Conservation (phyloP, 2,113 vertebrate species). For the Calidris pygmaea region DNA sequence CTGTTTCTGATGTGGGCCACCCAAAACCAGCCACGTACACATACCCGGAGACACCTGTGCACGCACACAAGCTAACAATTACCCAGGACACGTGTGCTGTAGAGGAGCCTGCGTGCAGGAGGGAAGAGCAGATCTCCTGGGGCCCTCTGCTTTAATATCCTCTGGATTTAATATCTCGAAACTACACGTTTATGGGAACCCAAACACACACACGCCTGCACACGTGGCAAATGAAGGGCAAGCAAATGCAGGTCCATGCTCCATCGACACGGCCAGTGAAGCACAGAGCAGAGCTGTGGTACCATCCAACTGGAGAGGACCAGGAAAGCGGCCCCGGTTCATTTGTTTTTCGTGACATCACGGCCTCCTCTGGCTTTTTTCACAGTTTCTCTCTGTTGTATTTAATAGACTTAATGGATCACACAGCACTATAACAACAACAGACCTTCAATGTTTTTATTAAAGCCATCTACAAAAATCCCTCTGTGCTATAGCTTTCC, state of each 20-base stretch:
- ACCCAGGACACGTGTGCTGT: neutral
- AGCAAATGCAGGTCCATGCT: neutral
- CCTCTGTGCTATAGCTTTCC: constrained; percentile 55
- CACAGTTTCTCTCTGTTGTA: constrained; percentile 59
- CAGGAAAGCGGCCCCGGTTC: neutral
- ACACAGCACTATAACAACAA: constrained; percentile 66
- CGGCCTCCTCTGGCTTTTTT: constrained; percentile 62
- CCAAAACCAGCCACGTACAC: neutral
- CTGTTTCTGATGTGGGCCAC: neutral
- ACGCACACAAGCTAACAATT: rapidly evolving
- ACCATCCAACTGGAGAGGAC: neutral
- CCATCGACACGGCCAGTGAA: neutral
- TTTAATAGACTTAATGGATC: constrained; percentile 72
- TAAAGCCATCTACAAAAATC: constrained; percentile 69
- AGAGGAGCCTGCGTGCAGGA: neutral
- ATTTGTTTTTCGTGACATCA: constrained; percentile 58
- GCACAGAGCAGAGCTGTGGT: neutral
- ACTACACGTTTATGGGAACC: neutral
- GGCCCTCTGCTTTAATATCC: neutral
- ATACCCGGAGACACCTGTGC: neutral
- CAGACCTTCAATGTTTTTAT: constrained; percentile 69
- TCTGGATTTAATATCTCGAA: neutral
- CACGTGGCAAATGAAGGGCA: neutral
- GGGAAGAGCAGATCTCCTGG: neutral
- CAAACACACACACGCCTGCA: neutral